Percentiles rank a stretch among this genome's conserved stretches.
phyloP scores from a whole-genome alignment of 2,113 vertebrate genomes.

The Telmatochromis sp. region DNA sequence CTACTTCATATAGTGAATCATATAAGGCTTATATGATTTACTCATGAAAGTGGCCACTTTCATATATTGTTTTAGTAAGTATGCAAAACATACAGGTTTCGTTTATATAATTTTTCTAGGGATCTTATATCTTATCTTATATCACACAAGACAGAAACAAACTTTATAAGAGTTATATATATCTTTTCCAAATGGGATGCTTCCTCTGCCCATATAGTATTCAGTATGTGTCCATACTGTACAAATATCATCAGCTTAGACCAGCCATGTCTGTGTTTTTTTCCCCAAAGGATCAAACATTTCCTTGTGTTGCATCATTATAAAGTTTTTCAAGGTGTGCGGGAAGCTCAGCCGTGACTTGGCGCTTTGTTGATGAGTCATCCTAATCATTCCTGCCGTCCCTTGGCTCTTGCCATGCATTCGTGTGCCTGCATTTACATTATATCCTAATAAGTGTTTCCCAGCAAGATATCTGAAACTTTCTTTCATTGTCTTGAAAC shows the following conservation, averaged over 20 bases:
- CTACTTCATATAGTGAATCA: background rate
- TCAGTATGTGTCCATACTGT: background rate
- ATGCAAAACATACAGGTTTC: background rate
- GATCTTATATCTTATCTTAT: background rate
- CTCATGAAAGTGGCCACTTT: background rate
- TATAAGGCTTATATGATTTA: background rate
- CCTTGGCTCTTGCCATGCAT: constrained; percentile 8
- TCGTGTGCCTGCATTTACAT: background rate
- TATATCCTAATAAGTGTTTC: background rate
- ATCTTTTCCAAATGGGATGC: background rate
- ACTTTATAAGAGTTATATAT: background rate
- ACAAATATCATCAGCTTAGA: background rate
- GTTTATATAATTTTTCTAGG: background rate
- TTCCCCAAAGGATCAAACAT: background rate
- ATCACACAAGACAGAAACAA: background rate
- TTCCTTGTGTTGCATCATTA: background rate
- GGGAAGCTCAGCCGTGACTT: background rate
- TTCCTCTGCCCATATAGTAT: background rate
- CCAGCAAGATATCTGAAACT: constrained; percentile 14
- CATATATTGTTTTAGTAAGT: background rate
- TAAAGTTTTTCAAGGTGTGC: background rate
- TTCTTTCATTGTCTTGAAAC: constrained; percentile 9
- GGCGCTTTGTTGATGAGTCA: constrained; percentile 23
- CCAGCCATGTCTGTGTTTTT: background rate
- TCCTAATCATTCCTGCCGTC: background rate